Evolutionary conservation across 2,888 invertebrate genomes (phyloP), one percentile per base, ranked within the genome.

Genomic region (Ophonus ardosiacus): DNA sequence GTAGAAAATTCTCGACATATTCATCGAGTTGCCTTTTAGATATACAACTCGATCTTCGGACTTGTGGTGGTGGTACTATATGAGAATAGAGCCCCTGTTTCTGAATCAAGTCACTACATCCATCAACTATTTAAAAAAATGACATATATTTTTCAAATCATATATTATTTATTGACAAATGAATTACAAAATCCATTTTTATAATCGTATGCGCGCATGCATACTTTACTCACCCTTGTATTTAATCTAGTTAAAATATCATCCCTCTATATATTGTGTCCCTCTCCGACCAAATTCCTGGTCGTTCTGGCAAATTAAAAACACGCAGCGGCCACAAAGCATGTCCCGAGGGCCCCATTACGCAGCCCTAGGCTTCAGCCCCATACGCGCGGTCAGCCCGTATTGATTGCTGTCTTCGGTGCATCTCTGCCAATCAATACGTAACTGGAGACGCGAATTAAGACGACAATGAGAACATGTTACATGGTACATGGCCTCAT

Each of bases 291-390:
- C 31, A 6, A 31, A 31, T 31, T 31, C 31, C 31, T 31, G 63
- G 63, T 18, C 79, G 57, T 31, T 40, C 24, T 8, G 63, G 61
- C 80, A 80, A 80, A 80, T 80, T 80, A 80, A 80, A 80, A 80
- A 80, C 63, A 61, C 63, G 61, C 80, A 21, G 61, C 18, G 80
- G 59, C 80, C 80, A 80, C 80, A 80, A 80, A 80, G 80, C 56
- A 31, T n/a, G 17, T 63, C 80, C 63, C 80, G 5, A 63, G 61
- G 80, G 80, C 7, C 40, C 80, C 80, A 80, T 80, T 80, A 80
- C 79, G 21, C 63, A 24, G 31, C 43, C 8, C 18, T 17, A 51
- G 56, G 18, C 43, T 15, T 38, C n/a, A 10, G 71, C 74, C 74
- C 74, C 24, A 51, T 21, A 15, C 59, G 59, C n/a, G 13, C 18